These are phyloP conservation scores for Marcusenius ussheri DNA, from an alignment of 2,113 vertebrate genomes.

Conservation along the genomic window DNA sequence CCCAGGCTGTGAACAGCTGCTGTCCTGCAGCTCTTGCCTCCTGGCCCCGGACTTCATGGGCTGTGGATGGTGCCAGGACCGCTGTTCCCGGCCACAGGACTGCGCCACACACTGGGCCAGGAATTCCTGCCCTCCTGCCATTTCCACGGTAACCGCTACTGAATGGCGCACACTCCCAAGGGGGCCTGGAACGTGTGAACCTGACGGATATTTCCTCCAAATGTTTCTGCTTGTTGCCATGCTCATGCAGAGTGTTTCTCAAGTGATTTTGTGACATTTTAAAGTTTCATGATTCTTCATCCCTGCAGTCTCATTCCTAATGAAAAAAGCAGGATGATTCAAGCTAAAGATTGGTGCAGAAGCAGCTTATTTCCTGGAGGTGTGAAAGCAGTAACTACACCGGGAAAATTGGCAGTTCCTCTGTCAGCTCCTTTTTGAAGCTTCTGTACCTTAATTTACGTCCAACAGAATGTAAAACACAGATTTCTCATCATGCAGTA, in stretches of 20 bases:
- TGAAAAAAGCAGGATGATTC: neutral
- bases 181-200: neutral
- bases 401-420: neutral
- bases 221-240: neutral
- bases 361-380: neutral
- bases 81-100: constrained; percentile 59
- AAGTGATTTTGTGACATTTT: neutral
- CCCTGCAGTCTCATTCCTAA: neutral
- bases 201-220: neutral
- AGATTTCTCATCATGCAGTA: neutral
- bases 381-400: neutral
- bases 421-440: neutral
- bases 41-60: constrained; percentile 78
- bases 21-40: constrained; percentile 82
- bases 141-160: constrained; percentile 71
- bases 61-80: constrained; percentile 82
- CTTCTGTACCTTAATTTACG: neutral
- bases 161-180: neutral
- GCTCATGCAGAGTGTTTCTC: neutral
- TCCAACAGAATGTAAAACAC: neutral
- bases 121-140: constrained; percentile 70
- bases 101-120: constrained; percentile 73
- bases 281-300: neutral
- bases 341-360: neutral
- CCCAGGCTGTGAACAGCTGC: constrained; percentile 80